Conservation (phyloP, 2,888 invertebrate genomes). For the Agrochola lota region DNA sequence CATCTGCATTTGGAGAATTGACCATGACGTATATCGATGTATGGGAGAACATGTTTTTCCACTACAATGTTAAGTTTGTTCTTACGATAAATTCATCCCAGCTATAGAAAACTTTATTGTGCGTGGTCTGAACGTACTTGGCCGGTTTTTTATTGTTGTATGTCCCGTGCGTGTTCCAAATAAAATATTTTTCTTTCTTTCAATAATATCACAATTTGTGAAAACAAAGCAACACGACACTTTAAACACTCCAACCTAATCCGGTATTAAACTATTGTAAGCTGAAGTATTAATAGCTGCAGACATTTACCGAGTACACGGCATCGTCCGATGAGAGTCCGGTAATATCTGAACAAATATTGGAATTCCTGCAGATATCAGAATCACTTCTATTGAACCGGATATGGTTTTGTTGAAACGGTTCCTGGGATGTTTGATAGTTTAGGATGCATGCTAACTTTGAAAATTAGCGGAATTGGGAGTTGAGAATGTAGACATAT, state of each 20-base stretch:
- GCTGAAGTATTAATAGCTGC: constrained; percentile 46
- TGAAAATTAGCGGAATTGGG: constrained; percentile 12
- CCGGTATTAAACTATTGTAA: constrained; percentile 41
- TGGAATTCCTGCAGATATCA: constrained; percentile 44
- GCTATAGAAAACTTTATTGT: no score
- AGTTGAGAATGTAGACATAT: not conserved
- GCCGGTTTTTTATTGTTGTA: no score
- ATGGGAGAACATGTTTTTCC: no score
- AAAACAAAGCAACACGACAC: not conserved
- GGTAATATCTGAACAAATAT: constrained; percentile 60
- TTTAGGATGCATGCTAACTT: constrained; percentile 5
- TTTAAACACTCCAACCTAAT: constrained; percentile 14
- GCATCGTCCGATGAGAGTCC: constrained; percentile 29
- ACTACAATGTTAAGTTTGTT: no score
- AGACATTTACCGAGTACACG: constrained; percentile 32
- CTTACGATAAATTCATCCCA: no score
- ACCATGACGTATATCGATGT: no score
- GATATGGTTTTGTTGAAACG: constrained; percentile 22
- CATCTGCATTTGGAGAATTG: no score
- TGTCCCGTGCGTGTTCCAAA: no score
- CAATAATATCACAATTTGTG: no score
- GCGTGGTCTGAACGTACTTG: no score
- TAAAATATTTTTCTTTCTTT: no score
- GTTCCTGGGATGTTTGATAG: constrained; percentile 34
- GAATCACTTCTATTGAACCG: constrained; percentile 42